A percentile compares a stretch with the other conserved stretches of the same genome.
phyloP scores from a whole-genome alignment of 2,888 invertebrate genomes.

The Agrotis puta region DNA sequence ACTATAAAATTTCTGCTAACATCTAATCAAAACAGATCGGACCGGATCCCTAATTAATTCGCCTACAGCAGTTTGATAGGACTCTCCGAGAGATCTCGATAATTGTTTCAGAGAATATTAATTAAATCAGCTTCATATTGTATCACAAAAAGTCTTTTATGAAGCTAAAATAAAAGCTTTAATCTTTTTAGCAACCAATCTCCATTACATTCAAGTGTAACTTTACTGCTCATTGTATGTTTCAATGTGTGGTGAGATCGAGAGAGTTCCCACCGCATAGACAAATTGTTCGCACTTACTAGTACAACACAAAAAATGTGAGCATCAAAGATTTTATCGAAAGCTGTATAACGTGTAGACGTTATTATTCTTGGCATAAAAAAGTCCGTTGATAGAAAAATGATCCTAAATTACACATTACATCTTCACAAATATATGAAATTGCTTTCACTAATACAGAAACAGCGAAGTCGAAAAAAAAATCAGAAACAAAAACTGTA shows the following conservation, averaged over 20 bases:
- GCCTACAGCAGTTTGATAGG: too few species aligned
- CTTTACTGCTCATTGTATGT: constrained; percentile 3
- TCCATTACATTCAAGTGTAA: neutral
- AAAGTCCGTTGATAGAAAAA: constrained; percentile 1
- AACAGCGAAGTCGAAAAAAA: constrained; percentile 20
- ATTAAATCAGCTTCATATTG: too few species aligned
- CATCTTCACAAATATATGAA: neutral
- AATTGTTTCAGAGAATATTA: too few species aligned
- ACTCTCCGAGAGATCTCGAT: too few species aligned
- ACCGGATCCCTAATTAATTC: too few species aligned
- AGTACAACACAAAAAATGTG: neutral
- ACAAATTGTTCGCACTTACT: constrained; percentile 4
- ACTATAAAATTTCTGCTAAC: too few species aligned
- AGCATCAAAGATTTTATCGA: constrained; percentile 3
- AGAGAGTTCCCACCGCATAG: constrained; percentile 37
- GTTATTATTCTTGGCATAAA: neutral
- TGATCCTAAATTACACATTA: neutral
- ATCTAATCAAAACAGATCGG: too few species aligned
- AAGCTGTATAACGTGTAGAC: neutral
- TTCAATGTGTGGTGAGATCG: constrained; percentile 5
- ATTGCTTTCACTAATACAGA: constrained; percentile 15
- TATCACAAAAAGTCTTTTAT: neutral
- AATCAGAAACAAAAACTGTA: constrained; percentile 9
- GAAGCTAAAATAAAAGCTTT: too few species aligned
- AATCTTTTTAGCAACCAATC: neutral